These are phyloP conservation scores for Apotomis capreana DNA, from an alignment of 2,888 invertebrate genomes.

Conservation along the genomic window DNA sequence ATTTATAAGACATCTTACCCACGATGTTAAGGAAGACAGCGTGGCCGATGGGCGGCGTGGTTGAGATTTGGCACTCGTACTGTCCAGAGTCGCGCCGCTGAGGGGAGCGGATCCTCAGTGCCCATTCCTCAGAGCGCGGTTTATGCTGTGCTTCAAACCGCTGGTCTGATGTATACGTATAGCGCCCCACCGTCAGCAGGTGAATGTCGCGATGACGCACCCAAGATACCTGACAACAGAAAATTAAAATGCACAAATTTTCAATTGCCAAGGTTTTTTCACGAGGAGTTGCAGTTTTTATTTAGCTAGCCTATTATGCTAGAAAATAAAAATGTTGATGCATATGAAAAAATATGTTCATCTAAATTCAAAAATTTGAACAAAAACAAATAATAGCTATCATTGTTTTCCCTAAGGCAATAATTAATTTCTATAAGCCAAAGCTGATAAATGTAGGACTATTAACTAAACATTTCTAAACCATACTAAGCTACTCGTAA, in stretches of 20 bases:
- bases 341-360: too few species aligned
- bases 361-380: too few species aligned
- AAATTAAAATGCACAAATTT: background rate
- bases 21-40: constrained; percentile 90
- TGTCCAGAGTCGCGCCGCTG: constrained; percentile 94
- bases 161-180: constrained; percentile 93
- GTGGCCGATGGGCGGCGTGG: constrained; percentile 92
- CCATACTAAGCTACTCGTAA: too few species aligned
- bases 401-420: too few species aligned
- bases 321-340: too few species aligned
- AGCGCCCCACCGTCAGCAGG: constrained; percentile 93
- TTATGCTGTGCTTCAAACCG: constrained; percentile 92
- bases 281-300: too few species aligned
- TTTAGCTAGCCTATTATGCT: too few species aligned
- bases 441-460: too few species aligned
- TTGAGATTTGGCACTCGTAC: constrained; percentile 94
- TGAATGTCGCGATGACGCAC: constrained; percentile 95
- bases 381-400: too few species aligned
- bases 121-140: constrained; percentile 95
- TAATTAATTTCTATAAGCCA: too few species aligned
- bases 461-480: too few species aligned
- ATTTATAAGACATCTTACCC: constrained; percentile 82
- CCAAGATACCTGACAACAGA: constrained; percentile 91
- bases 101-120: constrained; percentile 84
- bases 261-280: too few species aligned